phyloP scores from a whole-genome alignment of 2,113 vertebrate species.

The Amphiprion percula region DNA sequence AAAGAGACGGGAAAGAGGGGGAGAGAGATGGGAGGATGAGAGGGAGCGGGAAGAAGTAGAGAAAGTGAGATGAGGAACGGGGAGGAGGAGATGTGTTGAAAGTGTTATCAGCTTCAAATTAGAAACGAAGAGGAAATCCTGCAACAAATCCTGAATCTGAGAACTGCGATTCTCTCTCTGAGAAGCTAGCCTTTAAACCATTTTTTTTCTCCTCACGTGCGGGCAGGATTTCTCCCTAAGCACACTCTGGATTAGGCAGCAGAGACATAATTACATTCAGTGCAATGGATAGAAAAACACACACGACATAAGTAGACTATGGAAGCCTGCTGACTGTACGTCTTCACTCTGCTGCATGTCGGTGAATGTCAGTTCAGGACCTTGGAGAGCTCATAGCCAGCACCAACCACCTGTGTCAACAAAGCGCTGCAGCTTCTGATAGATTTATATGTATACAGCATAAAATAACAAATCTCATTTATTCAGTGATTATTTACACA shows the following conservation, averaged over 20 bases:
- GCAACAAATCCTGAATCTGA: not conserved
- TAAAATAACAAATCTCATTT: too few relatives aligned
- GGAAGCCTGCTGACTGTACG: not conserved
- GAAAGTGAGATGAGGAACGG: too few relatives aligned
- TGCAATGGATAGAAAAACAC: not conserved
- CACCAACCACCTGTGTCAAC: conserved; percentile 40
- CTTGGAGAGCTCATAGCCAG: conserved; percentile 67
- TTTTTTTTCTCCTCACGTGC: conserved; percentile 23
- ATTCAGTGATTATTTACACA: not conserved
- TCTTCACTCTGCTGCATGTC: not conserved
- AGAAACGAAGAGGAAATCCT: too few relatives aligned
- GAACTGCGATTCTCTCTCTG: not conserved
- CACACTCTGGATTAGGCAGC: conserved; percentile 42
- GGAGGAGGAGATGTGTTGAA: too few relatives aligned
- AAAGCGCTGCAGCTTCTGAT: not conserved
- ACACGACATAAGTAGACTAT: not conserved
- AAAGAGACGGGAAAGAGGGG: conserved; percentile 26
- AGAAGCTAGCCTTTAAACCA: not conserved
- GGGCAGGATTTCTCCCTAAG: conserved; percentile 12
- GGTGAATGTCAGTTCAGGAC: conserved; percentile 67
- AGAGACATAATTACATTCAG: conserved; percentile 27
- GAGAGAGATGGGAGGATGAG: not conserved
- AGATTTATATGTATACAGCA: not conserved
- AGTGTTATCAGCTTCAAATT: too few relatives aligned
- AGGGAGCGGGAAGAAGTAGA: not conserved